Conservation (phyloP, 2,797 vertebrate genomes). For the Hydrolagus colliei region DNA sequence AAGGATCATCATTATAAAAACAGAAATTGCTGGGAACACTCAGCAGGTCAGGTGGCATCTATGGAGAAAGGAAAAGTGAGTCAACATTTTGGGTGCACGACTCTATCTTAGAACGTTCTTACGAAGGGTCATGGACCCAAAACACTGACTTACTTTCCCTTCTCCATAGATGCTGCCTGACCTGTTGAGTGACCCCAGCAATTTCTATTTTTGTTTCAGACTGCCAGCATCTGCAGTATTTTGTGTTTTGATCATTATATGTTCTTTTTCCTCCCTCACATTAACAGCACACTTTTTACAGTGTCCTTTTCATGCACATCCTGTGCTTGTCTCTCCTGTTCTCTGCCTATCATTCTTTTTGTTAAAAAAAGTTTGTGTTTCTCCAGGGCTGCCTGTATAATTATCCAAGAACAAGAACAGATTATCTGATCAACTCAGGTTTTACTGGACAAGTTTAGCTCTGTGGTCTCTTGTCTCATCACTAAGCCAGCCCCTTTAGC, state of each 20-base stretch:
- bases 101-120: no score
- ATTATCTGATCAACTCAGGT: slow-evolving; percentile 12
- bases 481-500: slow-evolving; percentile 6
- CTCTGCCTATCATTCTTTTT: background rate
- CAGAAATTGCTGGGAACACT: no score
- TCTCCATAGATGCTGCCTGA: no score
- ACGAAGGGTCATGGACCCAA: no score
- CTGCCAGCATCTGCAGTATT: no score
- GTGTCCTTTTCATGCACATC: background rate
- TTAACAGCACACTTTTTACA: background rate
- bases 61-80: no score
- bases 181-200: no score
- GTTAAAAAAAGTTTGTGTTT: background rate
- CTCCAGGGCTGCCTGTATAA: background rate
- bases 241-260: background rate
- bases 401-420: background rate
- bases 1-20: background rate
- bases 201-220: no score
- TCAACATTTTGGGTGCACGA: no score
- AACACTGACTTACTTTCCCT: no score
- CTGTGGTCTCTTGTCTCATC: background rate
- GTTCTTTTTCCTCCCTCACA: background rate
- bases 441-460: background rate
- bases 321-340: background rate
- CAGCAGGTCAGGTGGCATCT: no score